These are phyloP conservation scores for Eupithecia subumbrata DNA, from an alignment of 2,888 invertebrate genomes.

Conservation along the genomic window DNA sequence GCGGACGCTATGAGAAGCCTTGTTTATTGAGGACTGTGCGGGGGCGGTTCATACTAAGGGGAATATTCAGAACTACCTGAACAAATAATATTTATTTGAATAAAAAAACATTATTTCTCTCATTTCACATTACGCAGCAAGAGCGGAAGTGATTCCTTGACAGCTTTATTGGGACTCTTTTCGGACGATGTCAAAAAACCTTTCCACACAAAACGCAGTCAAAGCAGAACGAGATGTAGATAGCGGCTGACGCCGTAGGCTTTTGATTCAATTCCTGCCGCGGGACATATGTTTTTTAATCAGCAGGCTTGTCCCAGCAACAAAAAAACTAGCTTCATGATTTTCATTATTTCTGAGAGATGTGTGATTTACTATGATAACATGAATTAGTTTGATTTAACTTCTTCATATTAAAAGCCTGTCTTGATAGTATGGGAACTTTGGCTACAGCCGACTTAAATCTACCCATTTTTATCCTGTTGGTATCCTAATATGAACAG, in stretches of 20 bases:
- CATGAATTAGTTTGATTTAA: background rate
- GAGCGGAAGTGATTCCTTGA: background rate
- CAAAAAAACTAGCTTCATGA: background rate
- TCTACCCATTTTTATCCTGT: background rate
- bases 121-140: too few species aligned
- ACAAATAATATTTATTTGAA: background rate
- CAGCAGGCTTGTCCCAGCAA: too few species aligned
- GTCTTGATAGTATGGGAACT: background rate
- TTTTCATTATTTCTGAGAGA: background rate
- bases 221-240: too few species aligned
- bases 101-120: background rate
- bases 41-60: conserved; percentile 53
- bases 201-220: background rate
- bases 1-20: conserved; percentile 73
- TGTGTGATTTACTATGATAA: background rate
- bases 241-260: too few species aligned
- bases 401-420: background rate
- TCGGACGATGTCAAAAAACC: too few species aligned
- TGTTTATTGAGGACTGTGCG: conserved; percentile 73
- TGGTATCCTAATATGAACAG: conserved; percentile 56
- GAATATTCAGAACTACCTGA: conserved; percentile 20
- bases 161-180: background rate
- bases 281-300: too few species aligned
- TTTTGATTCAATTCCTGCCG: background rate
- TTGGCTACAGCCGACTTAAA: background rate